phyloP scores from a whole-genome alignment of 2,888 invertebrate genomes.

The Podotricha telesiphe region DNA sequence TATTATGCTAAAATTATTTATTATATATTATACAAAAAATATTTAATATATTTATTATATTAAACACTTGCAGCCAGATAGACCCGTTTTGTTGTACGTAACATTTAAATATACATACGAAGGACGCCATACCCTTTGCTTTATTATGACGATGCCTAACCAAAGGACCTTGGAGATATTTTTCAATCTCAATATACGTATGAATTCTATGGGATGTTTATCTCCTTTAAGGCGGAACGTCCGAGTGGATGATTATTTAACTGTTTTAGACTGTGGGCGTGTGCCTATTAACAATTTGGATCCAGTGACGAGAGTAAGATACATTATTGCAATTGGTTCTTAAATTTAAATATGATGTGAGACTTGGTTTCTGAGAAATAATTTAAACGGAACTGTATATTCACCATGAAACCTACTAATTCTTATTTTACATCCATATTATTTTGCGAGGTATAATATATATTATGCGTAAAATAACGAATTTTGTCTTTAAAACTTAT shows the following conservation, averaged over 20 bases:
- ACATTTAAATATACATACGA: conserved; percentile 62
- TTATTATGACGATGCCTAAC: conserved; percentile 69
- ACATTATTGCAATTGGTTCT: too few species aligned
- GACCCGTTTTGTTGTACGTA: conserved; percentile 60
- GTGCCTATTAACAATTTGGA: conserved; percentile 79
- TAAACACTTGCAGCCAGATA: conserved; percentile 55
- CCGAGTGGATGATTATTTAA: conserved; percentile 56
- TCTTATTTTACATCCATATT: too few species aligned
- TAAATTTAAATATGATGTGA: too few species aligned
- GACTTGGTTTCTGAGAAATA: too few species aligned
- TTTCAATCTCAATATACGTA: conserved; percentile 60
- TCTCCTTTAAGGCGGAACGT: conserved; percentile 63
- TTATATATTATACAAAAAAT: too few species aligned
- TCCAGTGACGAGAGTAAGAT: conserved; percentile 72
- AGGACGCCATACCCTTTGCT: conserved; percentile 66
- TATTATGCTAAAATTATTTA: too few species aligned
- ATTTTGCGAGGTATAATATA: too few species aligned
- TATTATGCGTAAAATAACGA: too few species aligned
- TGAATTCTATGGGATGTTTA: conserved; percentile 61
- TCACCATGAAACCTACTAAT: too few species aligned
- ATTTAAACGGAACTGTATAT: too few species aligned
- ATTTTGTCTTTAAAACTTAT: too few species aligned
- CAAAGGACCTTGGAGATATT: conserved; percentile 62
- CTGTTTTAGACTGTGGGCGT: conserved; percentile 71
- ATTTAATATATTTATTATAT: neutral